Evolutionary conservation across 2,888 invertebrate genomes (phyloP).

Genomic region (Dioctria rufipes): DNA sequence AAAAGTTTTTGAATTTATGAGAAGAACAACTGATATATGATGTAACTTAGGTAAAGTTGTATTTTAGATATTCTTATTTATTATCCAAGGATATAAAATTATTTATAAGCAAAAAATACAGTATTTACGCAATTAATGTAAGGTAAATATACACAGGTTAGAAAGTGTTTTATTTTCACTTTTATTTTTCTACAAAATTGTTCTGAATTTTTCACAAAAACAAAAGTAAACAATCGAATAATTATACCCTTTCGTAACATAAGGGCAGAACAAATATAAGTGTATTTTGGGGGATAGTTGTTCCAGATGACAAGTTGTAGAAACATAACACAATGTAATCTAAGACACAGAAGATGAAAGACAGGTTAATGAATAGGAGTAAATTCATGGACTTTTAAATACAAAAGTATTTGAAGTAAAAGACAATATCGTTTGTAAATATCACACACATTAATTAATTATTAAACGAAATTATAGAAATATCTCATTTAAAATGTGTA

Average conservation of each 20-base stretch:
- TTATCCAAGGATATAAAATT: slow-evolving; percentile 71
- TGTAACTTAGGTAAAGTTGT: slow-evolving; percentile 68
- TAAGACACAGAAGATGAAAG: slow-evolving; percentile 22
- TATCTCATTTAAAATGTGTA: slow-evolving; percentile 34
- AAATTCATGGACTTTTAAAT: slow-evolving; percentile 27
- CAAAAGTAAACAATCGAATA: background rate
- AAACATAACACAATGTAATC: background rate
- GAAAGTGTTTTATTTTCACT: slow-evolving; percentile 44
- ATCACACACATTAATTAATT: slow-evolving; percentile 39
- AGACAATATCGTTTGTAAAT: slow-evolving; percentile 51
- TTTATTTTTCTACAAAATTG: slow-evolving; percentile 43
- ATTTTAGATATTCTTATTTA: slow-evolving; percentile 83
- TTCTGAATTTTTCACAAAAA: slow-evolving; percentile 25
- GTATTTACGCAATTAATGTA: slow-evolving; percentile 38
- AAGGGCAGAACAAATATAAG: slow-evolving; percentile 12
- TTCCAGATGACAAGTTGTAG: background rate
- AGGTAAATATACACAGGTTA: slow-evolving; percentile 46
- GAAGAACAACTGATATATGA: slow-evolving; percentile 59
- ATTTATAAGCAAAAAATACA: slow-evolving; percentile 58
- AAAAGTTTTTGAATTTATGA: slow-evolving; percentile 50
- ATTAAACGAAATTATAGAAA: slow-evolving; percentile 31
- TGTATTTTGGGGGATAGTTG: slow-evolving; percentile 11
- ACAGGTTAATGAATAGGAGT: slow-evolving; percentile 14
- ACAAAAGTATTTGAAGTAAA: slow-evolving; percentile 48
- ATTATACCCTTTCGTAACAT: background rate